Conservation (phyloP, 2,113 vertebrate genomes). For the Microcebus tavaratra region DNA sequence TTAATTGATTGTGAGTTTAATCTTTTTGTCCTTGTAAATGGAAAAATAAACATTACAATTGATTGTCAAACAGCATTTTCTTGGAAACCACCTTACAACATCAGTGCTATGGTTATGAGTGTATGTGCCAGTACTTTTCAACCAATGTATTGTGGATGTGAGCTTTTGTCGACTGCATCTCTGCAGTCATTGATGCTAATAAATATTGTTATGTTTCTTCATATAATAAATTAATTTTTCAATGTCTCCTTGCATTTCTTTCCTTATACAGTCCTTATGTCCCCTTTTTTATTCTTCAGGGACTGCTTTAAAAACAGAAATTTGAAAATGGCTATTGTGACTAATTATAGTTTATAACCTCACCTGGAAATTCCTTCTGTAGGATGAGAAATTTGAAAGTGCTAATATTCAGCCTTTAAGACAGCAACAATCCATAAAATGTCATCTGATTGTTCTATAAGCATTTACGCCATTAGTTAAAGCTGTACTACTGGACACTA, state of each 20-base stretch:
- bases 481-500: neutral
- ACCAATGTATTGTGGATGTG: constrained; percentile 46
- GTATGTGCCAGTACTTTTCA: constrained; percentile 39
- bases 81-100: neutral
- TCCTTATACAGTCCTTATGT: constrained; percentile 23
- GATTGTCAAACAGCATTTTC: constrained; percentile 44
- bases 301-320: constrained; percentile 20
- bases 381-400: constrained; percentile 39
- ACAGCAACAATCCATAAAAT: neutral
- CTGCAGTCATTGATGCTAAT: constrained; percentile 9
- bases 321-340: constrained; percentile 20
- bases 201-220: constrained; percentile 59
- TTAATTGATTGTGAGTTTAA: constrained; percentile 67
- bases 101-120: constrained; percentile 37
- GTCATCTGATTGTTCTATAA: neutral
- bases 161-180: constrained; percentile 55
- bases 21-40: constrained; percentile 60
- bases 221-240: constrained; percentile 69
- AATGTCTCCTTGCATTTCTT: constrained; percentile 39
- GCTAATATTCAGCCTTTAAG: neutral
- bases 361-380: constrained; percentile 12
- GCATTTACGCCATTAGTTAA: neutral
- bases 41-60: constrained; percentile 53
- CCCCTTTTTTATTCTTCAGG: neutral
- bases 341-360: constrained; percentile 21